phyloP scores from a whole-genome alignment of 92 coral and sea anemone species.

The Parazoanthus darwini region DNA sequence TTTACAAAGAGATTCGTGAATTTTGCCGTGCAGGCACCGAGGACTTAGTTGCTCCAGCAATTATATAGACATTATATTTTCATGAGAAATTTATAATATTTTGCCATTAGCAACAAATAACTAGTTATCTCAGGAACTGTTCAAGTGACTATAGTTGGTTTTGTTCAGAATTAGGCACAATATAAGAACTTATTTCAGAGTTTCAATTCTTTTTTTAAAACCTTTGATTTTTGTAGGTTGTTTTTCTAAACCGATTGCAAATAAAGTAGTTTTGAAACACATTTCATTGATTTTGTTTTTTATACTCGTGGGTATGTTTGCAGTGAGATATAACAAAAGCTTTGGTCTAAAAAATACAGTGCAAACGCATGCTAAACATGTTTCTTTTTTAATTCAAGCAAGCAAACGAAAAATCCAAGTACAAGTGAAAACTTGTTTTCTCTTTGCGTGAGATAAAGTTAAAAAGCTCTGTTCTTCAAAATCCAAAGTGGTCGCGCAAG shows the following conservation, averaged over 20 bases:
- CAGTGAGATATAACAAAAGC: background rate
- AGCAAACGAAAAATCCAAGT: background rate
- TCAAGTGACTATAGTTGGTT: background rate
- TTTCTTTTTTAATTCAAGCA: constrained; percentile 1
- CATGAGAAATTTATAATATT: constrained; percentile 2
- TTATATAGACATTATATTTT: constrained; percentile 8
- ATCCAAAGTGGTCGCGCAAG: constrained; percentile 18
- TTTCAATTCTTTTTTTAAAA: constrained; percentile 18
- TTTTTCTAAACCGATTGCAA: background rate
- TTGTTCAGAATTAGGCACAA: constrained; percentile 27
- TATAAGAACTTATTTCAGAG: constrained; percentile 14
- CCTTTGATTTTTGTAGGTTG: constrained; percentile 12
- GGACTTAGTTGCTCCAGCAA: constrained; percentile 24
- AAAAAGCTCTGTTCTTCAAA: background rate
- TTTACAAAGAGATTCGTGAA: constrained; percentile 41
- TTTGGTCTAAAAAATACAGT: background rate
- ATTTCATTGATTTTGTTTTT: background rate
- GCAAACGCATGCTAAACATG: constrained; percentile 2
- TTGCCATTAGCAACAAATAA: constrained; percentile 20
- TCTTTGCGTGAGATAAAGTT: background rate
- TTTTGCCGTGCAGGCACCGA: constrained; percentile 36
- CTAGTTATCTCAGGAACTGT: constrained; percentile 17
- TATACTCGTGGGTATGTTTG: background rate
- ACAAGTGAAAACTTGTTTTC: too few relatives aligned
- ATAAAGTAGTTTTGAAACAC: background rate